phyloP scores from a whole-genome alignment of 2,888 invertebrate genomes.

The Brachyptera putata region DNA sequence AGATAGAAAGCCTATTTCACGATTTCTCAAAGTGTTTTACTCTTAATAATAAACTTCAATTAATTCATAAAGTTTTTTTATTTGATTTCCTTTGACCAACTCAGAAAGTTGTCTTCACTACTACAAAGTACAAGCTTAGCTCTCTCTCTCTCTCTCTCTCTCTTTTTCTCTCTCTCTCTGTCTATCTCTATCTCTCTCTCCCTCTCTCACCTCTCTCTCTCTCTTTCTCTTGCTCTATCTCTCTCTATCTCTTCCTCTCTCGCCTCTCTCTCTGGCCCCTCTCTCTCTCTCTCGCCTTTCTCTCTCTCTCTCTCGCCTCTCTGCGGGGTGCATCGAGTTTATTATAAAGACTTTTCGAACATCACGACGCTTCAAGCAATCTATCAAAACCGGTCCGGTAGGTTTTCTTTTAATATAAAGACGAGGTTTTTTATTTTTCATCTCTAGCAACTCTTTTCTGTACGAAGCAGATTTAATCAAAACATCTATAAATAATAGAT shows the following conservation, averaged over 20 bases:
- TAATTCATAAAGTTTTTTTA: too few relatives aligned
- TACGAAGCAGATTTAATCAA: conserved; percentile 5
- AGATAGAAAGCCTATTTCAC: too few relatives aligned
- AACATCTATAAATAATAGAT: conserved; percentile 11
- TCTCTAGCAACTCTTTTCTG: conserved; percentile 9
- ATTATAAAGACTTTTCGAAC: background rate
- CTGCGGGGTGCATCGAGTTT: background rate
- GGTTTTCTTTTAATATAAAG: too few relatives aligned
- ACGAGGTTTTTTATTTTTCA: background rate
- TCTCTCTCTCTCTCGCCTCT: background rate
- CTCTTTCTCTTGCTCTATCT: too few relatives aligned
- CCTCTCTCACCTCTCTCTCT: too few relatives aligned
- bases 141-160: too few relatives aligned
- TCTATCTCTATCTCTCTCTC: too few relatives aligned
- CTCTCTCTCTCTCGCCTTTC: background rate
- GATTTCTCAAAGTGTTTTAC: too few relatives aligned
- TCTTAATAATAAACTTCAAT: too few relatives aligned
- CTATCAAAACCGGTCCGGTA: conserved; percentile 8
- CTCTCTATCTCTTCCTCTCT: background rate
- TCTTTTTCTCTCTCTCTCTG: background rate
- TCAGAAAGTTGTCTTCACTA: background rate
- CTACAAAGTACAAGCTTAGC: too few relatives aligned
- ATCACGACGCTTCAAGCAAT: background rate
- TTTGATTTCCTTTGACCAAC: background rate
- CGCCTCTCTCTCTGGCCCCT: too few relatives aligned